These are phyloP conservation scores for Limnephilus lunatus DNA, from an alignment of 2,888 invertebrate genomes.

Conservation along the genomic window DNA sequence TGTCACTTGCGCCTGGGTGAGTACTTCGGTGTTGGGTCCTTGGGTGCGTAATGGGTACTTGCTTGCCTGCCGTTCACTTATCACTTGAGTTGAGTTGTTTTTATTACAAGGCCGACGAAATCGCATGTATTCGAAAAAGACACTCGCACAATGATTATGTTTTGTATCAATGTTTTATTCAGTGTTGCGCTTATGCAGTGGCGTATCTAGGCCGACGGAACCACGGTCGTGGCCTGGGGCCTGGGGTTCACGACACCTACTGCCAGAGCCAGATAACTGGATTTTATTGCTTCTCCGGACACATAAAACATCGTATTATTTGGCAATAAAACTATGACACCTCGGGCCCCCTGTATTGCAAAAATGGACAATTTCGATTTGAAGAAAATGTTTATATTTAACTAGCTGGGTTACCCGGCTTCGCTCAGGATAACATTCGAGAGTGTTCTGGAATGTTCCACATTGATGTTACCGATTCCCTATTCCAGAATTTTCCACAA, in stretches of 20 bases:
- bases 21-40: no score
- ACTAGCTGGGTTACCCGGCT: no score
- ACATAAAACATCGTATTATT: neutral
- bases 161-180: neutral
- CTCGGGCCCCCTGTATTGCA: neutral
- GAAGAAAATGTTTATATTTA: no score
- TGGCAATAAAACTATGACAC: neutral
- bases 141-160: neutral
- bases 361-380: neutral
- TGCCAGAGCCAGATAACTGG: neutral
- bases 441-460: no score
- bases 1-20: neutral
- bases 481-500: no score
- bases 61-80: conserved; percentile 8
- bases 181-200: neutral
- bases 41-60: neutral
- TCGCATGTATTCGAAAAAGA: neutral
- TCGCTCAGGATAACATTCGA: no score
- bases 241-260: neutral
- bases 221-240: neutral
- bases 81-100: neutral
- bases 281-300: neutral
- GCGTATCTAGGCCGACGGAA: neutral
- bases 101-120: conserved; percentile 16
- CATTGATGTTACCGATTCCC: no score